A percentile compares a stretch with the other conserved stretches of the same genome.
These are phyloP conservation scores for Puffinus mauretanicus DNA, from an alignment of 2,113 vertebrate species.

Conservation along the genomic window DNA sequence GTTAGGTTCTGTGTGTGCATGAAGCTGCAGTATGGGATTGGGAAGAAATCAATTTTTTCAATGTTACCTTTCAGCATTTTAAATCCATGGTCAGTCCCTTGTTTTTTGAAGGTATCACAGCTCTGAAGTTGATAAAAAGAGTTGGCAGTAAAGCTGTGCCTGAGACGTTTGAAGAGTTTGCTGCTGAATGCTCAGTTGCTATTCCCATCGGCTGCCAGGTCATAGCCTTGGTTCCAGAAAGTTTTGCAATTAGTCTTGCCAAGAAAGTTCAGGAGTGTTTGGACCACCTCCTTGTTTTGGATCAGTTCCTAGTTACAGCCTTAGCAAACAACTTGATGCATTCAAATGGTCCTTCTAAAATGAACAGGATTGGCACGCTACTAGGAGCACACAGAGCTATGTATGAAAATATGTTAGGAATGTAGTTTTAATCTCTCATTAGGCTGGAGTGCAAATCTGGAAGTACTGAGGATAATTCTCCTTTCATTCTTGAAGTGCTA, in stretches of 20 bases:
- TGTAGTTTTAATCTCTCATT: background rate
- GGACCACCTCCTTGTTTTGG: background rate
- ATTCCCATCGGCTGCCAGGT: background rate
- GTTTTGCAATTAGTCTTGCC: background rate
- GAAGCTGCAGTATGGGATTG: background rate
- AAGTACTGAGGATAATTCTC: background rate
- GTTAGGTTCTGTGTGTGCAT: fast-evolving
- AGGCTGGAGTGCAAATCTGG: background rate
- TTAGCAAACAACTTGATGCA: background rate
- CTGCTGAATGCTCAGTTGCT: background rate
- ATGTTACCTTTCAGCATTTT: background rate
- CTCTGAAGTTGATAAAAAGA: background rate
- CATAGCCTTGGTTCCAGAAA: background rate
- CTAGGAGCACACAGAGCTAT: background rate
- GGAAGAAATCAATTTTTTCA: background rate
- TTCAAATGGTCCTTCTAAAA: background rate
- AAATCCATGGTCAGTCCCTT: background rate
- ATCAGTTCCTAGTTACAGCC: background rate
- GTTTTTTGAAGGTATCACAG: background rate
- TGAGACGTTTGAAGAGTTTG: background rate
- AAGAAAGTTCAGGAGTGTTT: background rate
- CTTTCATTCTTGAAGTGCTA: background rate
- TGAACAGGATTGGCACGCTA: background rate
- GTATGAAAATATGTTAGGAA: background rate
- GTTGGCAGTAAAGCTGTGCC: background rate